These are phyloP conservation scores for Chymomyza procnemis DNA, from an alignment of 2,888 invertebrate species.

Conservation along the genomic window DNA sequence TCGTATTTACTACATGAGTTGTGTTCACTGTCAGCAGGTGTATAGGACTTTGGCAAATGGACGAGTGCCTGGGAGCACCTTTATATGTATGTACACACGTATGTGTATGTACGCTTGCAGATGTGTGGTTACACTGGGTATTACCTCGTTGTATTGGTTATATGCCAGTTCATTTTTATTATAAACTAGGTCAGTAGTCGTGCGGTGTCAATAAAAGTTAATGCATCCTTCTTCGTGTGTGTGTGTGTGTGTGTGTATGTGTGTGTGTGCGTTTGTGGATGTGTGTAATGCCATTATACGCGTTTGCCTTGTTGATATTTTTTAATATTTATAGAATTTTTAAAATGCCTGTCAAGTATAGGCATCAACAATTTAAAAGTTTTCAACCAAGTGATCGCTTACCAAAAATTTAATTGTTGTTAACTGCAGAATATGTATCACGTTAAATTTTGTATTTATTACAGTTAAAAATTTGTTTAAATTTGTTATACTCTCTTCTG, in stretches of 20 bases:
- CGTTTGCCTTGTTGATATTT: conserved; percentile 63
- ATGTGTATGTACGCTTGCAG: conserved; percentile 5
- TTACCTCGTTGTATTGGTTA: conserved; percentile 16
- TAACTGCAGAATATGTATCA: neutral
- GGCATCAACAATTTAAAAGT: conserved; percentile 14
- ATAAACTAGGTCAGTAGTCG: conserved; percentile 64
- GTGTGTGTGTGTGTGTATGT: conserved; percentile 5
- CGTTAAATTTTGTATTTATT: neutral
- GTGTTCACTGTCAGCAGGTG: conserved; percentile 48
- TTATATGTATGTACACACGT: neutral
- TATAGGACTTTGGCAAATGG: conserved; percentile 1
- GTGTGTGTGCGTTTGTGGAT: conserved; percentile 7
- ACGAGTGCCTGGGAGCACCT: neutral
- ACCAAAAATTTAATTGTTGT: neutral
- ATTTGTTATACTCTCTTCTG: neutral
- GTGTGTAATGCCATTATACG: conserved; percentile 40
- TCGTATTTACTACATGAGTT: conserved; percentile 1
- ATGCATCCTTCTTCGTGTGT: conserved; percentile 45
- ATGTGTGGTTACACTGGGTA: conserved; percentile 8
- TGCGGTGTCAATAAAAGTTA: conserved; percentile 68
- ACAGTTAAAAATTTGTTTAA: neutral
- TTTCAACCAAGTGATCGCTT: neutral
- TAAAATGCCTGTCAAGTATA: conserved; percentile 56
- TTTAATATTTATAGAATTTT: conserved; percentile 70
- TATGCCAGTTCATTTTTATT: conserved; percentile 35